Conservation (phyloP, 2,888 invertebrate species). For the Limnephilus auricula region DNA sequence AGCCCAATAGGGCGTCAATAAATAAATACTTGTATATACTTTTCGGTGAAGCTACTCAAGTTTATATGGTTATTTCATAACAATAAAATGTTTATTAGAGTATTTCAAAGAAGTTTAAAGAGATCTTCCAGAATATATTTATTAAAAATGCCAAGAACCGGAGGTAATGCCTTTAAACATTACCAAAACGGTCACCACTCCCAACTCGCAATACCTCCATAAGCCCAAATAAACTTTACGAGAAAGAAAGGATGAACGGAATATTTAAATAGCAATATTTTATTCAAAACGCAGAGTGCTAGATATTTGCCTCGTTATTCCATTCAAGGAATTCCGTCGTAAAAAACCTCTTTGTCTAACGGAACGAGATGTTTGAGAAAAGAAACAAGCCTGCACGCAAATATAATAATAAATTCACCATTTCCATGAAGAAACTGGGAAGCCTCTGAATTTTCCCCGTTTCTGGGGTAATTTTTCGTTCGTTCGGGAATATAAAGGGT, state of each 20-base stretch:
- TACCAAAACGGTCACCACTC: background rate
- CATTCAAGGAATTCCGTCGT: conserved; percentile 30
- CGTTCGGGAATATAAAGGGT: conserved; percentile 24
- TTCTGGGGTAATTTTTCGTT: conserved; percentile 31
- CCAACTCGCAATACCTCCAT: background rate
- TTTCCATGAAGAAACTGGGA: conserved; percentile 28
- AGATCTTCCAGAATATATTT: background rate
- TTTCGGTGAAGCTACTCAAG: too few species aligned
- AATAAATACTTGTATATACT: too few species aligned
- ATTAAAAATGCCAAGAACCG: background rate
- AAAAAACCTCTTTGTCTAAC: conserved; percentile 41
- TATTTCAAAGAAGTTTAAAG: background rate
- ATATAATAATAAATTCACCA: conserved; percentile 49
- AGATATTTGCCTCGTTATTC: conserved; percentile 45
- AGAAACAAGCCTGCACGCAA: conserved; percentile 38
- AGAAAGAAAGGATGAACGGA: conserved; percentile 4
- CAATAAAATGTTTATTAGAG: background rate
- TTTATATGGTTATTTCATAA: too few species aligned
- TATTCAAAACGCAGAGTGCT: conserved; percentile 30
- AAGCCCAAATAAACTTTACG: background rate
- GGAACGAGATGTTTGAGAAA: conserved; percentile 31
- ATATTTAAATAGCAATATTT: conserved; percentile 40
- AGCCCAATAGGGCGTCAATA: too few species aligned
- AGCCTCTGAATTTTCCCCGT: background rate
- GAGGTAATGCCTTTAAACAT: background rate